Evolutionary conservation across 1,140 invertebrate genomes (phyloP), one percentile per base, ranked within the genome.

Genomic region (Rhopalosiphum padi): DNA sequence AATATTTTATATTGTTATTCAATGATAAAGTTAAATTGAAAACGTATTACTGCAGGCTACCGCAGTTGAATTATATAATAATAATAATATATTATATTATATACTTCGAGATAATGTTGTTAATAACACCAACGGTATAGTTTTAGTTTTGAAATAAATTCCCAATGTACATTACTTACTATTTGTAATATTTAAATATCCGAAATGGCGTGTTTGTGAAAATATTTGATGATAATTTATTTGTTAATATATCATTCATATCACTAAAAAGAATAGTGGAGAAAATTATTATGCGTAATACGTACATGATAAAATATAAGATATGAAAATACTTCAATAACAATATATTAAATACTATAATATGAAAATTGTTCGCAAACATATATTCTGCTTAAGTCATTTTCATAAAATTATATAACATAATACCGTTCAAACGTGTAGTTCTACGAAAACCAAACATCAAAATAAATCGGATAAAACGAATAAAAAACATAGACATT

Each of bases 301-400:
- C 30, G 30, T 68, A 68, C 15, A 77, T n/a, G 60, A 77, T 77
- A 77, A 77, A 77, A 51, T 51, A 51, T 77, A n/a, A n/a, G 60
- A n/a, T n/a, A 77, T 77, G n/a, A 77, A 77, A 77, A 77, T 77
- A 77, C 5, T 77, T n/a, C 60, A n/a, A 77, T 77, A 77, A 77
- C 60, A 51, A 51, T 18, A 77, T 77, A 77, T n/a, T 77, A 77
- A 77, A 77, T 77, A n/a, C 5, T 77, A n/a, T 35, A 21, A 77
- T 77, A 21, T 18, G n/a, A 77, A 77, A 77, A 77, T 77, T 77
- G 15, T 77, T 21, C 8, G 15, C 60, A 77, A 35, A n/a, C 30
- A 77, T n/a, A 77, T n/a, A 35, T n/a, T n/a, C 15, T 77, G 60
- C 60, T n/a, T n/a, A 77, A 77, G 15, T 35, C 6, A 11, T n/a